These are phyloP conservation scores for Rhopalosiphum nymphaeae DNA, from an alignment of 2,888 invertebrate genomes.

Conservation along the genomic window DNA sequence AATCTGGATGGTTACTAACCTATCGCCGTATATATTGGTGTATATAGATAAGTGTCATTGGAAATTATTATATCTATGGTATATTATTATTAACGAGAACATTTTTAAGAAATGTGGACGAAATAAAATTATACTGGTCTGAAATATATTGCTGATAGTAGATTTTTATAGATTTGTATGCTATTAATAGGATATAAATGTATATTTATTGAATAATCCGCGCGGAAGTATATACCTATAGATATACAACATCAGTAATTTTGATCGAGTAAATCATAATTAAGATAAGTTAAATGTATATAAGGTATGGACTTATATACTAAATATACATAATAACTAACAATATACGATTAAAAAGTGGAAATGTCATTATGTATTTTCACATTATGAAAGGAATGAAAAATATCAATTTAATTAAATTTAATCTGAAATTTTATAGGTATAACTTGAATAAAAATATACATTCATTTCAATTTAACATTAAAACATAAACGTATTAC, in stretches of 20 bases:
- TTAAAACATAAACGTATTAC: neutral
- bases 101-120: neutral
- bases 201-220: neutral
- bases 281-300: neutral
- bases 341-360: neutral
- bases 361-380: neutral
- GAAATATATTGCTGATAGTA: neutral
- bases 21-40: neutral
- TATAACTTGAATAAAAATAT: neutral
- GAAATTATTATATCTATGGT: neutral
- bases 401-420: neutral
- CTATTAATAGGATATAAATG: neutral
- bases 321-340: neutral
- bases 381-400: neutral
- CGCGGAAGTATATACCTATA: neutral
- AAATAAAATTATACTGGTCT: neutral
- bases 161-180: neutral
- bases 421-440: no score
- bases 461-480: neutral
- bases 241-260: neutral
- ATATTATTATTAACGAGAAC: neutral
- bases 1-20: neutral
- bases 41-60: neutral
- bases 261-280: neutral
- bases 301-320: neutral